Evolutionary conservation across 2,113 vertebrate genomes (phyloP).

Genomic region (Zosterops hypoxanthus): DNA sequence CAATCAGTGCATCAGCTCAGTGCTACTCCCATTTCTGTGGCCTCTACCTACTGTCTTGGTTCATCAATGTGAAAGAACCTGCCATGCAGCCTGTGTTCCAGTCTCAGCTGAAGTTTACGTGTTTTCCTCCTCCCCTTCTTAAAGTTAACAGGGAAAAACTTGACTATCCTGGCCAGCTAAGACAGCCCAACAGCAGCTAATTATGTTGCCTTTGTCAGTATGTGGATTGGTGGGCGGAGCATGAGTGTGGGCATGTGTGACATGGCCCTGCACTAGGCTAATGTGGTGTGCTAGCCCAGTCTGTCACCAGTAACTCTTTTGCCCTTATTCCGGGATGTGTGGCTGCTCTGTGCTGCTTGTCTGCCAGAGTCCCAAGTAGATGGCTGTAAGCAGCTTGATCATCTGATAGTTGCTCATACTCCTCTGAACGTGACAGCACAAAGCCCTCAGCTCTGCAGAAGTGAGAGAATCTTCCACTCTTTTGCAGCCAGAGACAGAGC

Average conservation of each 20-base stretch:
- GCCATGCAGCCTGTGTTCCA: background rate
- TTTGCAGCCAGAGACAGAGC: background rate
- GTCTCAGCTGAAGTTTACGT: background rate
- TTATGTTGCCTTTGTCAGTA: background rate
- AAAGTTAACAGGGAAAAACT: background rate
- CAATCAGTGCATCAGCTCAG: background rate
- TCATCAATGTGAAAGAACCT: background rate
- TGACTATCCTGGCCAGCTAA: background rate
- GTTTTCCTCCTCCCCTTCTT: background rate
- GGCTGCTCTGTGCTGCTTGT: background rate
- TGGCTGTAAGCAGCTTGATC: background rate
- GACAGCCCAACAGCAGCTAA: background rate
- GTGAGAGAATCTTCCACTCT: background rate
- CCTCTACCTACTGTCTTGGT: background rate
- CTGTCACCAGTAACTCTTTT: background rate
- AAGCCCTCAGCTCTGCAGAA: background rate
- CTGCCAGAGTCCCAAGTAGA: background rate
- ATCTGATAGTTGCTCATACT: background rate
- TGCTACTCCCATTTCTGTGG: background rate
- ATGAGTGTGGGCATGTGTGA: background rate
- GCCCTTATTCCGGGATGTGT: background rate
- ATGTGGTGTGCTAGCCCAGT: background rate
- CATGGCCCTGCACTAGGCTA: background rate
- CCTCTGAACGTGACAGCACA: accelerated
- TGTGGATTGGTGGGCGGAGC: background rate